These are phyloP conservation scores for Larimichthys crocea DNA, from an alignment of 2,113 vertebrate genomes.

Conservation along the genomic window DNA sequence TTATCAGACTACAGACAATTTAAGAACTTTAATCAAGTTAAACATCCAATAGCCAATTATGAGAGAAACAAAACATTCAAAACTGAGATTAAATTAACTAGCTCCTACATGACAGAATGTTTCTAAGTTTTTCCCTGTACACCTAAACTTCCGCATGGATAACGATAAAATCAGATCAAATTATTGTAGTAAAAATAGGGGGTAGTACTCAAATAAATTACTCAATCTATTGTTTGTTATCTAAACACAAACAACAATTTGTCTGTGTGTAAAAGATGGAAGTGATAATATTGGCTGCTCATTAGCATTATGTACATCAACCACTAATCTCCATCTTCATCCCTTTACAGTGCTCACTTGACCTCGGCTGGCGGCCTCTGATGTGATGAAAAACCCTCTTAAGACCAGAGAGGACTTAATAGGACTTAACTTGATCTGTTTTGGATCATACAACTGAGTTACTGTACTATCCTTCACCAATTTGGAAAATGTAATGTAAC, in stretches of 20 bases:
- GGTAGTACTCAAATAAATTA: slow-evolving; percentile 45
- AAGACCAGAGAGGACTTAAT: slow-evolving; percentile 19
- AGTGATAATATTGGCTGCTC: background rate
- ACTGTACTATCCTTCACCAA: slow-evolving; percentile 1
- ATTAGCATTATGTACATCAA: background rate
- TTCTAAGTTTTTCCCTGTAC: slow-evolving; percentile 7
- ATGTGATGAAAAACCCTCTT: slow-evolving; percentile 31
- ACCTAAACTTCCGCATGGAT: background rate
- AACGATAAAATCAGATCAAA: background rate
- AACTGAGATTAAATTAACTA: too few species aligned
- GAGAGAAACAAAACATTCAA: background rate
- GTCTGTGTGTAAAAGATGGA: background rate
- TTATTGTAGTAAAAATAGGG: slow-evolving; percentile 49
- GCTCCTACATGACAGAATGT: slow-evolving; percentile 4
- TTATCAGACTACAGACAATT: background rate
- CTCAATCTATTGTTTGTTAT: slow-evolving; percentile 14
- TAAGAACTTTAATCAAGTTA: background rate
- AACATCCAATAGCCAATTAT: background rate
- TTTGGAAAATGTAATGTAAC: slow-evolving; percentile 33
- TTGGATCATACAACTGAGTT: slow-evolving; percentile 16
- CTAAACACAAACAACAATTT: slow-evolving; percentile 13
- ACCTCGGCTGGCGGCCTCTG: slow-evolving; percentile 3
- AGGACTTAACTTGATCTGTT: slow-evolving; percentile 30
- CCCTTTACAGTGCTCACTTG: slow-evolving; percentile 10
- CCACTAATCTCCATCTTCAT: background rate